A percentile compares a stretch with the other conserved stretches of the same genome.
Conservation (phyloP, 2,797 vertebrate species). For the Miopithecus talapoin region DNA sequence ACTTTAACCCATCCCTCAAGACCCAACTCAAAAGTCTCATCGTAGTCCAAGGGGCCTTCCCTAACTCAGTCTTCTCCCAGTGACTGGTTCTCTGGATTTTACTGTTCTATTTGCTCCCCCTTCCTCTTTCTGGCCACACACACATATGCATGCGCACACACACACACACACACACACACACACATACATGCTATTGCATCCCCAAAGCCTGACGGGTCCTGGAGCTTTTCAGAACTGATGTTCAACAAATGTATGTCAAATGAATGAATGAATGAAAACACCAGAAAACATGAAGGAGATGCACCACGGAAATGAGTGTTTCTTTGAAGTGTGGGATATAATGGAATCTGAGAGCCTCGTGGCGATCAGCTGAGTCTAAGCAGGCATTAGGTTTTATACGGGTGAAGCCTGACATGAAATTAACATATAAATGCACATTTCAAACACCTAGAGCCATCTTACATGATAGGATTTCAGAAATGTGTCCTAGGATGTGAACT, state of each 20-base stretch:
- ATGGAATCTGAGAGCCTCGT: not conserved
- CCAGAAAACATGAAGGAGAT: not conserved
- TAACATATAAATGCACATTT: not conserved
- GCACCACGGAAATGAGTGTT: not conserved
- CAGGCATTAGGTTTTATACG: not conserved
- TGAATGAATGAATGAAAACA: not conserved
- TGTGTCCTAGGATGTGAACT: not conserved
- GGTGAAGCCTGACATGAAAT: not conserved
- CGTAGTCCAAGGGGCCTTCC: not conserved
- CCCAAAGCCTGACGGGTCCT: not conserved
- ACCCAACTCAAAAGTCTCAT: not conserved
- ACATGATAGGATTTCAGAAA: not conserved
- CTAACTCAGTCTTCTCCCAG: not conserved
- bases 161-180: not conserved
- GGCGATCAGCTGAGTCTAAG: not conserved
- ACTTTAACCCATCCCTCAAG: not conserved
- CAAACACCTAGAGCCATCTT: not conserved
- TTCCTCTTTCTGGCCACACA: not conserved
- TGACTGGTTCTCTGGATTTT: not conserved
- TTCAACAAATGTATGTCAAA: not conserved
- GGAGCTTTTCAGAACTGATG: not conserved
- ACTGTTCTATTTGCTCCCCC: too few species aligned
- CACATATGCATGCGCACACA: not conserved
- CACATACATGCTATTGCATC: not conserved
- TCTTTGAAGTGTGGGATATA: not conserved